Evolutionary conservation across 30 jellyfish, hydroid and myxozoan genomes (phyloP).

Genomic region (Haliclystus octoradiatus): DNA sequence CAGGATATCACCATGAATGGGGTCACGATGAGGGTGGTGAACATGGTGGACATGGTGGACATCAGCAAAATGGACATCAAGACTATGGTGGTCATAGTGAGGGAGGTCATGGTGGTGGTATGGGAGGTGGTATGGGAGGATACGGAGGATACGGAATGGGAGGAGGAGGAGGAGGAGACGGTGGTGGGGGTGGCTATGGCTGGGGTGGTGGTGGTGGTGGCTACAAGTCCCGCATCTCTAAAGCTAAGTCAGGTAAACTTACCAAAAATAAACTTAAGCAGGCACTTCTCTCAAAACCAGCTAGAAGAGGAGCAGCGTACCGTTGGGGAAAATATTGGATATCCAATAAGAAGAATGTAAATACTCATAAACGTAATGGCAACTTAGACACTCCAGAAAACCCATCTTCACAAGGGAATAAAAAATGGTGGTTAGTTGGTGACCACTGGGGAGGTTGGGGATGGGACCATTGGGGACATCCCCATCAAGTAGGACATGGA

Average conservation of each 20-base stretch:
- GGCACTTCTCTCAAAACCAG: neutral
- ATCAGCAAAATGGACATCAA: conserved; percentile 34
- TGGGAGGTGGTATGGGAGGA: conserved; percentile 4
- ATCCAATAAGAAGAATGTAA: conserved; percentile 2
- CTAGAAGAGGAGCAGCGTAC: neutral
- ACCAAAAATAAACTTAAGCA: neutral
- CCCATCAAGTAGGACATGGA: conserved; percentile 71
- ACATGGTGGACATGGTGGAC: conserved; percentile 87
- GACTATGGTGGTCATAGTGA: conserved; percentile 19
- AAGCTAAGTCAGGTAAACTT: conserved; percentile 6
- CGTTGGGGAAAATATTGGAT: conserved; percentile 17
- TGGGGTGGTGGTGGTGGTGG: conserved; percentile 58
- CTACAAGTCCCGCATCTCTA: conserved; percentile 40
- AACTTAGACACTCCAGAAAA: neutral
- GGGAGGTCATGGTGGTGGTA: conserved; percentile 10
- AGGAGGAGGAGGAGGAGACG: conserved; percentile 5
- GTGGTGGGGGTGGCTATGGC: conserved; percentile 46
- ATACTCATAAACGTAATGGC: neutral
- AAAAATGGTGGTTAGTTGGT: conserved; percentile 99
- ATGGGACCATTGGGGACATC: conserved; percentile 88
- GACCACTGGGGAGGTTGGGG: conserved; percentile 99
- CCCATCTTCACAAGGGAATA: conserved; percentile 14
- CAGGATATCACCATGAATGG: conserved; percentile 98
- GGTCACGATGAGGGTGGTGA: conserved; percentile 90
- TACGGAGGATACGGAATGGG: conserved; percentile 23